Percentiles rank a stretch among this genome's conserved stretches.
phyloP scores from a whole-genome alignment of 2,888 invertebrate species.

The Metopia argyrocephala region DNA sequence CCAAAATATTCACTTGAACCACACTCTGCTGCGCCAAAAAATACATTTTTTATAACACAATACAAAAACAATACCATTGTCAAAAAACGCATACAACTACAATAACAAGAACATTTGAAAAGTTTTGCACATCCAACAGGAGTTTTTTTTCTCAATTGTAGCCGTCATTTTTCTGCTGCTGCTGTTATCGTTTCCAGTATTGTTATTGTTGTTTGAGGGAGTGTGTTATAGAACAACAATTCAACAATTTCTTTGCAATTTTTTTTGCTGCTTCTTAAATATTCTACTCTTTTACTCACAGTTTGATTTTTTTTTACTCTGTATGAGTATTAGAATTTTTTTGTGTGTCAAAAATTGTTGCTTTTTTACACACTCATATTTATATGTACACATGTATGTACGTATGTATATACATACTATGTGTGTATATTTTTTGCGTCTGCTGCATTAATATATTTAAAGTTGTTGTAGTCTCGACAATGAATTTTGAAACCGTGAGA shows the following conservation, averaged over 20 bases:
- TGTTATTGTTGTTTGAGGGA: slow-evolving; percentile 58
- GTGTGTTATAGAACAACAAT: slow-evolving; percentile 56
- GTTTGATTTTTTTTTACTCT: slow-evolving; percentile 39
- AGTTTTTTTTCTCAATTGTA: slow-evolving; percentile 53
- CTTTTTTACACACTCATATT: background rate
- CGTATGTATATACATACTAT: background rate
- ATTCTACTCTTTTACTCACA: slow-evolving; percentile 49
- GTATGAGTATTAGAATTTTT: slow-evolving; percentile 47
- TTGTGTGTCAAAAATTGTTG: slow-evolving; percentile 35
- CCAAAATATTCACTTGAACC: slow-evolving; percentile 70
- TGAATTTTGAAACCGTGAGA: slow-evolving; percentile 60
- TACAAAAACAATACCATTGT: slow-evolving; percentile 33
- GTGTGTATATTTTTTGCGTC: slow-evolving; percentile 25
- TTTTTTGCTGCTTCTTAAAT: slow-evolving; percentile 6
- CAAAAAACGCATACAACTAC: slow-evolving; percentile 58
- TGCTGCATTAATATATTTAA: slow-evolving; percentile 48
- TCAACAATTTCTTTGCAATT: slow-evolving; percentile 54
- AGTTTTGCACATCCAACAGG: slow-evolving; percentile 55
- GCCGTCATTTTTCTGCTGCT: slow-evolving; percentile 35
- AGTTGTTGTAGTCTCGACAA: slow-evolving; percentile 49
- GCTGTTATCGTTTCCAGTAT: slow-evolving; percentile 60
- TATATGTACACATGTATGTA: background rate
- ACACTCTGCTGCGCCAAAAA: slow-evolving; percentile 62
- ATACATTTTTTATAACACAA: slow-evolving; percentile 7
- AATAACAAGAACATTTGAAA: slow-evolving; percentile 36